Base-by-base conservation (phyloP, 2,888 invertebrate species). In the Caradrina kadenii region DNA sequence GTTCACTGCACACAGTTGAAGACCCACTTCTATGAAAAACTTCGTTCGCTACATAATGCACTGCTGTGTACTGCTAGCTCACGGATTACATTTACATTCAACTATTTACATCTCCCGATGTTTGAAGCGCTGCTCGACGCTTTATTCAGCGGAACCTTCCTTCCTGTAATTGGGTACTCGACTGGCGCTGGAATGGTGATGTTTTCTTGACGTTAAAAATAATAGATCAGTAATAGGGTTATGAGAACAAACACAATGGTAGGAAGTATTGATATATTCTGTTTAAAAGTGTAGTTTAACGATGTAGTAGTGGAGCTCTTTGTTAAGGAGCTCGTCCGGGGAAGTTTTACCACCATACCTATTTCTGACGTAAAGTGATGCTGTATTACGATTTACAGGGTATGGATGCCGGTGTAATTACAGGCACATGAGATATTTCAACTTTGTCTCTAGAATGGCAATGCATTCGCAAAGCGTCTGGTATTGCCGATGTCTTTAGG, bases 1-100 rank as follows among this genome's bases (percentile, higher is more conserved):
- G n/a, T n/a, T n/a, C 7, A 62, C 19, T 53, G 15, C 15, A 15
- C 21, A 55, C 13, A 19, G 6, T 35, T 64, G 11, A 73, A 55
- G 22, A 22, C 17, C 3, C 54, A 31, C 54, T 54, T 54, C n/a
- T 63, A 55, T 49, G 42, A 55, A 63, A 55, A 63, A 42, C 17
- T n/a, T 22, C 42, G 26, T 72, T 63, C 17, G 19, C 73, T 45
- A 52, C 19, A 22, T 35, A 73, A 73, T 35, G n/a, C n/a, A n/a
- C n/a, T n/a, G n/a, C n/a, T 31, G 7, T 35, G 13, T 39, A 13
- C 39, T 1, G 39, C 49, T 64, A 42, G 55, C 64, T 56, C 55
- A 45, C 50, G 55, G 49, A 73, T 65, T n/a, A 65, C 35, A 52
- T 55, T 73, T 73, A 64, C 65, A 73, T 71, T 73, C 73, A 73